Percentiles rank a stretch among this genome's conserved stretches.
Conservation (phyloP, 92 coral and sea anemone species). For the Siderastrea radians region DNA sequence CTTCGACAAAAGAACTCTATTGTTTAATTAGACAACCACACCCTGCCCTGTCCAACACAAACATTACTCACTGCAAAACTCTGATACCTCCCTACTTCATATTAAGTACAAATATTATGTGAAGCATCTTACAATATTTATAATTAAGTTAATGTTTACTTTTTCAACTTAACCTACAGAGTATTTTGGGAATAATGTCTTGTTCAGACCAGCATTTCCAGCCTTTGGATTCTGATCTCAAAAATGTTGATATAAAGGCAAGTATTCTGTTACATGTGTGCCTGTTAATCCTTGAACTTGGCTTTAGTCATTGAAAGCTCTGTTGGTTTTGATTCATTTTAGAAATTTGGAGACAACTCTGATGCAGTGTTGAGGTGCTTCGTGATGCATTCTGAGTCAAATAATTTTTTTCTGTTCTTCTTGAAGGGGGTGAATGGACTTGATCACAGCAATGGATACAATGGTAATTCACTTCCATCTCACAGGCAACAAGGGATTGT, state of each 20-base stretch:
- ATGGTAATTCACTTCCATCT: not conserved
- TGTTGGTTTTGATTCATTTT: too few species aligned
- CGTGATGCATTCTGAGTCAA: not conserved
- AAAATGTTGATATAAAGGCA: slow-evolving; percentile 10
- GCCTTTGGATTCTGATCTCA: not conserved
- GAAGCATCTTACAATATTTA: not conserved
- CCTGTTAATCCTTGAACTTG: not conserved
- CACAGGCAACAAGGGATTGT: slow-evolving; percentile 7
- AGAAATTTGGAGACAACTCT: too few species aligned
- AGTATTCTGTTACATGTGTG: not conserved
- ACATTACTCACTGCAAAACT: too few species aligned
- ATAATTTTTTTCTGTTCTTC: not conserved
- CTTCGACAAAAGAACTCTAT: too few species aligned
- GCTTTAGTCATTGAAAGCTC: too few species aligned
- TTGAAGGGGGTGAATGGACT: slow-evolving; percentile 54
- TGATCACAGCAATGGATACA: slow-evolving; percentile 40
- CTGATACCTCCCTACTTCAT: too few species aligned
- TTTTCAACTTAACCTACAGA: not conserved
- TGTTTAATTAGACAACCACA: too few species aligned
- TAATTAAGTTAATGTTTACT: not conserved
- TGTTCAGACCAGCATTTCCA: slow-evolving; percentile 8
- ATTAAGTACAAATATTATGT: too few species aligned
- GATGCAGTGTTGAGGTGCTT: not conserved
- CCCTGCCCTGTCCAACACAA: too few species aligned
- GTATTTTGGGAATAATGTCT: slow-evolving; percentile 21